These are phyloP conservation scores for Speoplatyrhinus poulsoni DNA, from an alignment of 2,113 vertebrate genomes.

Conservation along the genomic window DNA sequence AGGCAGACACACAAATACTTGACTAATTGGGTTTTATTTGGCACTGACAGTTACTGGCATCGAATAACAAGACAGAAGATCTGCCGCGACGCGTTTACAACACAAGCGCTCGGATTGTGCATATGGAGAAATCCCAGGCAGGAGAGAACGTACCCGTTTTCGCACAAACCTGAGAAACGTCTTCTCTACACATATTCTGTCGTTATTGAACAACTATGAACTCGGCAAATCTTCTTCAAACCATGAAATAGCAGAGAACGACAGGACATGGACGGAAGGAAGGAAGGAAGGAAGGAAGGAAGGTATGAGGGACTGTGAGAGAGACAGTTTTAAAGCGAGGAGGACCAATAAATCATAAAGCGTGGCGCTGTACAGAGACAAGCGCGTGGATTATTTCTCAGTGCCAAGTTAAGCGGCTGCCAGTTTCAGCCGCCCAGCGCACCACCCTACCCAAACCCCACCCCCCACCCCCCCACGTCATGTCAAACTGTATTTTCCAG, in stretches of 20 bases:
- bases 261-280: constrained; percentile 31
- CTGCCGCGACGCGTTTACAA: not conserved
- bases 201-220: not conserved
- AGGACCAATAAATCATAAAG: constrained; percentile 69
- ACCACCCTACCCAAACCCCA: constrained; percentile 36
- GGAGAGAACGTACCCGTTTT: not conserved
- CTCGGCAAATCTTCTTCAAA: not conserved
- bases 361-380: constrained; percentile 44
- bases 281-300: not conserved
- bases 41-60: not conserved
- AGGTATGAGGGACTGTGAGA: constrained; percentile 34
- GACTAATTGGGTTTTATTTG: constrained; percentile 2
- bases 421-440: constrained; percentile 49
- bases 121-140: not conserved
- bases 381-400: constrained; percentile 58
- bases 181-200: not conserved
- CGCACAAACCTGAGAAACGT: not conserved
- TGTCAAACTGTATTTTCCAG: constrained; percentile 71
- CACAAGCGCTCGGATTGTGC: not conserved
- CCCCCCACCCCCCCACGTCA: constrained; percentile 58
- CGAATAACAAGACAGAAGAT: not conserved
- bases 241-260: constrained; percentile 5
- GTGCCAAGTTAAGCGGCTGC: constrained; percentile 70
- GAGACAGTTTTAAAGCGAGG: constrained; percentile 64
- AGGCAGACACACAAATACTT: not conserved